These are phyloP conservation scores for Apodemia duryi DNA, from an alignment of 2,888 invertebrate species.

Conservation along the genomic window DNA sequence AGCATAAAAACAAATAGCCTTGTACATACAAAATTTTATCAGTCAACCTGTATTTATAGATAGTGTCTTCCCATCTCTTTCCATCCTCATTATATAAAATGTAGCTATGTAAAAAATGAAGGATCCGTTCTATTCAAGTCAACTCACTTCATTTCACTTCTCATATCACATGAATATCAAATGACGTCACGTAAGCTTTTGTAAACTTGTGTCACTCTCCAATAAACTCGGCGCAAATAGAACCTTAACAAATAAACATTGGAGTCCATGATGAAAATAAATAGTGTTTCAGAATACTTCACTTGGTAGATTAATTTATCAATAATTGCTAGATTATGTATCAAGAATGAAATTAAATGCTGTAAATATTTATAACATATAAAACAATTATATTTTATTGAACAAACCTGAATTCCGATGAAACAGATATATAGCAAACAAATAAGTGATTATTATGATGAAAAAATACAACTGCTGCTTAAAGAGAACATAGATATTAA, in stretches of 20 bases:
- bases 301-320: neutral
- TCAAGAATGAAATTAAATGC: neutral
- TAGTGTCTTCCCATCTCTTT: too few relatives aligned
- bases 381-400: too few relatives aligned
- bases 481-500: too few relatives aligned
- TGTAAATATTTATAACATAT: neutral
- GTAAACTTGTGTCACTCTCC: slow-evolving; percentile 26
- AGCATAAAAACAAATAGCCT: too few relatives aligned
- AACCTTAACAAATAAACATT: slow-evolving; percentile 32
- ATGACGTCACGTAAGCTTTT: slow-evolving; percentile 26
- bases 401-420: too few relatives aligned
- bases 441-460: too few relatives aligned
- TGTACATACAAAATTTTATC: too few relatives aligned
- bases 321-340: neutral
- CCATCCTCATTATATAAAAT: too few relatives aligned
- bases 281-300: slow-evolving; percentile 24
- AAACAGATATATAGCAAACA: too few relatives aligned
- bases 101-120: neutral
- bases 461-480: too few relatives aligned
- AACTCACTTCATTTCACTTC: neutral
- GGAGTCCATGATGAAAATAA: slow-evolving; percentile 27
- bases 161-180: slow-evolving; percentile 7
- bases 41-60: too few relatives aligned
- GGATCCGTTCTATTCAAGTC: neutral
- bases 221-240: slow-evolving; percentile 29